These are phyloP conservation scores for Lysandra bellargus DNA, from an alignment of 2,888 invertebrate genomes.

Conservation along the genomic window DNA sequence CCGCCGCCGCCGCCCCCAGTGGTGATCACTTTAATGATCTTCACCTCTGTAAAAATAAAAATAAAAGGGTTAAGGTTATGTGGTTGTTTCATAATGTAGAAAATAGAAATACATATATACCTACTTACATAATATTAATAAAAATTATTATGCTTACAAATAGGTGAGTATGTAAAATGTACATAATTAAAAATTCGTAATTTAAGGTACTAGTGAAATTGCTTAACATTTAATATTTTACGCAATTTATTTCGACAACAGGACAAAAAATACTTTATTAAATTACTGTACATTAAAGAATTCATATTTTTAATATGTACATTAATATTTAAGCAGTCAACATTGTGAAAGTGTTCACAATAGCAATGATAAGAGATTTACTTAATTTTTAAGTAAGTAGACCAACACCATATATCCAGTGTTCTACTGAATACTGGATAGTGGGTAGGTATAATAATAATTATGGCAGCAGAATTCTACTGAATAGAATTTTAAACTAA, in stretches of 20 bases:
- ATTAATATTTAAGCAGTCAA: background rate
- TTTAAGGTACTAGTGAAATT: background rate
- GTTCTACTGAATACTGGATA: too few relatives aligned
- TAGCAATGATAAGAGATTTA: too few relatives aligned
- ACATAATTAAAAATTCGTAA: background rate
- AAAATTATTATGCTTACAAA: background rate
- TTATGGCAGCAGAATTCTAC: too few relatives aligned
- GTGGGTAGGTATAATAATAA: too few relatives aligned
- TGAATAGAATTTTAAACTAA: too few relatives aligned
- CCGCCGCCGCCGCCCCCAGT: conserved; percentile 59
- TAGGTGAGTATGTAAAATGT: background rate
- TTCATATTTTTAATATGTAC: background rate
- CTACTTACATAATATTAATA: background rate
- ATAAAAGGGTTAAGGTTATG: background rate
- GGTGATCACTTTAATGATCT: conserved; percentile 66
- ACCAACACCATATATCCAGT: too few relatives aligned
- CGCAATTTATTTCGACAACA: background rate
- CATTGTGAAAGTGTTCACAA: too few relatives aligned
- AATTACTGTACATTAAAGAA: background rate
- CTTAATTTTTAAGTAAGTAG: too few relatives aligned
- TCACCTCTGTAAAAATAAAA: conserved; percentile 54
- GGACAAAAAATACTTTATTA: background rate
- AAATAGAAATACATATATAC: background rate
- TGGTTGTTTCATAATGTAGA: background rate
- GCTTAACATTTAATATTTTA: background rate